phyloP scores from a whole-genome alignment of 2,888 invertebrate genomes.

The Chloromyia formosa region DNA sequence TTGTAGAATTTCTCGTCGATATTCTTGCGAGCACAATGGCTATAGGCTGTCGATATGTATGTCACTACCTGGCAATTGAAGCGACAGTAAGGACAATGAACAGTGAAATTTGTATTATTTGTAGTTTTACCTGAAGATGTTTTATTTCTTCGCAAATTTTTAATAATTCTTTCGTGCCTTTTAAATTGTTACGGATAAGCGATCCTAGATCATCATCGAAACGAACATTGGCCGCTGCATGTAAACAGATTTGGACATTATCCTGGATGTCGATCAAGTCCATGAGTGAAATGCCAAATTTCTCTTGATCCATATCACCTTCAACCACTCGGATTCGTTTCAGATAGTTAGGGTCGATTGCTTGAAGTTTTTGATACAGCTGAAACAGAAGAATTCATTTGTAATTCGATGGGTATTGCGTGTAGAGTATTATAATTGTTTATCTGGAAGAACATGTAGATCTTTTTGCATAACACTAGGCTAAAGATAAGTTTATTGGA shows the following conservation, averaged over 20 bases:
- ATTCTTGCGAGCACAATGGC: constrained; percentile 48
- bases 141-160: constrained; percentile 51
- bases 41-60: constrained; percentile 56
- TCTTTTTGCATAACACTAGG: no score
- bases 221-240: constrained; percentile 55
- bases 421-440: background rate
- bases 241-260: constrained; percentile 54
- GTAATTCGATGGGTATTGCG: background rate
- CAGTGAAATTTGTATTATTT: background rate
- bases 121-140: constrained; percentile 50
- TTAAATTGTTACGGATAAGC: constrained; percentile 52
- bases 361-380: constrained; percentile 48
- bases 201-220: constrained; percentile 53
- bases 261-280: constrained; percentile 50
- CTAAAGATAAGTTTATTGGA: no score
- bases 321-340: constrained; percentile 53
- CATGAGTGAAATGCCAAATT: constrained; percentile 51
- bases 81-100: background rate
- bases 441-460: no score
- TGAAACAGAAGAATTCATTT: constrained; percentile 24
- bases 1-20: constrained; percentile 54
- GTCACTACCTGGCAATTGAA: constrained; percentile 51
- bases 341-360: constrained; percentile 50
- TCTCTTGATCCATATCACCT: constrained; percentile 52
- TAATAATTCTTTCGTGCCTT: constrained; percentile 54